These are phyloP conservation scores for Malurus leucopterus DNA, from an alignment of 2,797 vertebrate genomes.

Conservation along the genomic window DNA sequence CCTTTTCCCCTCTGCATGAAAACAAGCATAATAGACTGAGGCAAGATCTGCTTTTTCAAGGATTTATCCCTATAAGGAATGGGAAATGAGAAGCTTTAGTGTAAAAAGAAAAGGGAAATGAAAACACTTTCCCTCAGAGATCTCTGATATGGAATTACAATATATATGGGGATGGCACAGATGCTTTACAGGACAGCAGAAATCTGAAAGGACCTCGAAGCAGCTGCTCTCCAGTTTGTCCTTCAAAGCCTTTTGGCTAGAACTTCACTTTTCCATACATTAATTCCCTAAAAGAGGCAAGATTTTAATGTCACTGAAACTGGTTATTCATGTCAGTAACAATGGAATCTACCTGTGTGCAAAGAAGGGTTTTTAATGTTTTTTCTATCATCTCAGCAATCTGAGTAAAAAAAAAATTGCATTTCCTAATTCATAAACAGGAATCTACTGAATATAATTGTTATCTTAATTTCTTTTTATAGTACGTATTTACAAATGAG, in stretches of 20 bases:
- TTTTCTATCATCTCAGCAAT: neutral
- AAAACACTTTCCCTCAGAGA: neutral
- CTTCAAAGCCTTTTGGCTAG: neutral
- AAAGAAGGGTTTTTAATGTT: neutral
- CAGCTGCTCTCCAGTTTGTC: neutral
- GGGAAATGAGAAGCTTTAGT: neutral
- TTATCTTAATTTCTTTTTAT: neutral
- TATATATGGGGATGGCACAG: neutral
- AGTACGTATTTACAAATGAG: neutral
- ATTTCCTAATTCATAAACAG: neutral
- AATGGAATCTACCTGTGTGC: neutral
- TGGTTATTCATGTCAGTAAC: neutral
- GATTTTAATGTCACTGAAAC: neutral
- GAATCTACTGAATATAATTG: neutral
- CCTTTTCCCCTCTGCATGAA: neutral
- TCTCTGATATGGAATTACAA: neutral
- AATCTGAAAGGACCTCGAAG: neutral
- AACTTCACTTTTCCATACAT: neutral
- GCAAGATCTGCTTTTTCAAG: neutral
- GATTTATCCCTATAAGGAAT: neutral
- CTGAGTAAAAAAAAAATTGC: neutral
- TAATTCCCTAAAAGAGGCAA: neutral
- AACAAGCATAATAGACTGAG: neutral
- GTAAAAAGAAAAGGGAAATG: neutral
- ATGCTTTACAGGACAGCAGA: neutral